A percentile compares a stretch with the other conserved stretches of the same genome.
These are phyloP conservation scores for Muscicapa comitata DNA, from an alignment of 2,797 vertebrate genomes.

Conservation along the genomic window DNA sequence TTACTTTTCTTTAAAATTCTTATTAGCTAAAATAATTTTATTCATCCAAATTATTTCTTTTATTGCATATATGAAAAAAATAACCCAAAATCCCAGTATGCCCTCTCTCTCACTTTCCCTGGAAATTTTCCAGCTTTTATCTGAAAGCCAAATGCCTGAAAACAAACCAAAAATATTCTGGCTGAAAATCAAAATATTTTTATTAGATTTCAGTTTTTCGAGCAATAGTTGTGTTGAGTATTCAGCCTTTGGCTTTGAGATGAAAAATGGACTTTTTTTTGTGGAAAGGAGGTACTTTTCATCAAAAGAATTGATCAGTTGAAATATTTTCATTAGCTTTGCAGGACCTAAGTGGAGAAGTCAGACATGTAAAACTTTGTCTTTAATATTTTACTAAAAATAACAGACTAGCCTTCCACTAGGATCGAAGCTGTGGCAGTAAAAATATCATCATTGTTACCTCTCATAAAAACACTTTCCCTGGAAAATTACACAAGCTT, in stretches of 20 bases:
- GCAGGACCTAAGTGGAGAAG: neutral
- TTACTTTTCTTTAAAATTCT: neutral
- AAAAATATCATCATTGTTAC: neutral
- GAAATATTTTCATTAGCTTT: neutral
- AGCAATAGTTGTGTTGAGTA: neutral
- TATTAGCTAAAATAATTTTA: neutral
- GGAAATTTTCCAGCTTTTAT: constrained; percentile 3
- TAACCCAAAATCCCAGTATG: neutral
- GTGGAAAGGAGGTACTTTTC: neutral
- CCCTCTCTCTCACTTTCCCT: neutral
- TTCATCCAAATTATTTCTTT: neutral
- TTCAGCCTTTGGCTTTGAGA: neutral
- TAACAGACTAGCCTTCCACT: neutral
- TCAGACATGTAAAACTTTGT: neutral
- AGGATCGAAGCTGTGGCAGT: neutral
- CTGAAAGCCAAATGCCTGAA: constrained; percentile 35
- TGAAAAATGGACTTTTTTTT: neutral
- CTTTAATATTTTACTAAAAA: neutral
- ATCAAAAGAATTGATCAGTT: neutral
- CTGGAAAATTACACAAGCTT: neutral
- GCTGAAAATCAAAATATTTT: constrained; percentile 27
- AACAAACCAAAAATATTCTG: constrained; percentile 32
- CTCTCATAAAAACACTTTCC: neutral
- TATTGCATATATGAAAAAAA: neutral
- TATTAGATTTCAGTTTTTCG: neutral